These are phyloP conservation scores for Alligator mississippiensis DNA, from an alignment of 2,113 vertebrate species.

Conservation along the genomic window DNA sequence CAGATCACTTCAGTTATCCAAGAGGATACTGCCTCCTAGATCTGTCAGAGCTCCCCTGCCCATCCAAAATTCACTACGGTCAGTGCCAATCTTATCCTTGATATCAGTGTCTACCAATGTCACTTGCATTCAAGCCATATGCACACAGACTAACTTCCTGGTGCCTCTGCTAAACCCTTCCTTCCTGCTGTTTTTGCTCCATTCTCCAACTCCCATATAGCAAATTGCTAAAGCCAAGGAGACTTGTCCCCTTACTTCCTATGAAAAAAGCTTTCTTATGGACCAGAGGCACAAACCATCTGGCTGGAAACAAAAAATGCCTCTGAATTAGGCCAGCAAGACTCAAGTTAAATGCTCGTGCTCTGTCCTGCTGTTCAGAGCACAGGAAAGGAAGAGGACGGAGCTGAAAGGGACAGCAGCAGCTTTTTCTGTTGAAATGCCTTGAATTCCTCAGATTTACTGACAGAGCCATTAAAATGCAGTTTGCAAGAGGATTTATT, in stretches of 20 bases:
- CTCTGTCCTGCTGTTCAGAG: not conserved
- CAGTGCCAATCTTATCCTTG: not conserved
- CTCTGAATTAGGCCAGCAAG: fast-evolving
- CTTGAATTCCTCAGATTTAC: not conserved
- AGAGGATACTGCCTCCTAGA: not conserved
- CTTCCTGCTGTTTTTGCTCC: not conserved
- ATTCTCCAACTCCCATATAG: not conserved
- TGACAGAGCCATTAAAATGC: not conserved
- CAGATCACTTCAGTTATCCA: too few relatives aligned
- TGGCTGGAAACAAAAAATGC: fast-evolving
- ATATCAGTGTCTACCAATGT: not conserved
- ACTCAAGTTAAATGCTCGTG: not conserved
- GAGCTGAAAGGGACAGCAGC: not conserved
- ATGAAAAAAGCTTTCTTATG: not conserved
- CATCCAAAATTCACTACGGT: not conserved
- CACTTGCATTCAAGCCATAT: not conserved
- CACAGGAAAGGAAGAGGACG: not conserved
- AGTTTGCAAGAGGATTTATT: not conserved
- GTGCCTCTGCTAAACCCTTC: not conserved
- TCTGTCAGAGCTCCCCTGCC: not conserved
- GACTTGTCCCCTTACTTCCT: not conserved
- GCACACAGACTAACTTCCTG: not conserved
- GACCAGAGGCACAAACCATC: not conserved
- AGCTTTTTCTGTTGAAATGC: not conserved
- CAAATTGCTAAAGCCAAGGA: not conserved